Evolutionary conservation across 2,797 vertebrate species (phyloP).

Genomic region (Myoxocephalus aenaeus): DNA sequence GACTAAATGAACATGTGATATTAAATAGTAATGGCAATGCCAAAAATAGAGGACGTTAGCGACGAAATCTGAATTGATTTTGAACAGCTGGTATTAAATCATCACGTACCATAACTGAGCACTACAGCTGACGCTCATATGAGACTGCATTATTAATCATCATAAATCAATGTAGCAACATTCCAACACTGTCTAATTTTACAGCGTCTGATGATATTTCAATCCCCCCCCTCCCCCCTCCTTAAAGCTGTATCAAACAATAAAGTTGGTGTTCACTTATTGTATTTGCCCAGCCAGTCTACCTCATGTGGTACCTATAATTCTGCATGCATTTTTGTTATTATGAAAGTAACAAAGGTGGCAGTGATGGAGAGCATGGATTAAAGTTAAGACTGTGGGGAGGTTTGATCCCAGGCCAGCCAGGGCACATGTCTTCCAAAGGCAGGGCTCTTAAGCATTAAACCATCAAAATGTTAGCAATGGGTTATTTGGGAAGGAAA

Average conservation of each 20-base stretch:
- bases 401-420: constrained; percentile 60
- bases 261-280: neutral
- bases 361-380: constrained; percentile 43
- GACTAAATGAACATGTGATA: neutral
- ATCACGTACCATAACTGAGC: constrained; percentile 33
- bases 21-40: neutral
- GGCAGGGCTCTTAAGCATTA: constrained; percentile 61
- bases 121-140: constrained; percentile 38
- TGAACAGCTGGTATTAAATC: constrained; percentile 49
- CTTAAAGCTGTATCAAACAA: neutral
- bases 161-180: constrained; percentile 28
- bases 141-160: constrained; percentile 39
- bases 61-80: constrained; percentile 15
- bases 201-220: neutral
- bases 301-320: constrained; percentile 29
- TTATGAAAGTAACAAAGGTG: constrained; percentile 50
- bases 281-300: constrained; percentile 21
- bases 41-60: constrained; percentile 14
- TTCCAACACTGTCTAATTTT: constrained; percentile 2
- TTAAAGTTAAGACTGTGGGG: constrained; percentile 39
- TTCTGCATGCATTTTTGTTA: constrained; percentile 24
- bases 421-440: constrained; percentile 62
- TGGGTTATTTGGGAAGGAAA: constrained; percentile 60
- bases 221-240: no score
- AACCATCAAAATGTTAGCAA: constrained; percentile 72